Conservation (phyloP, 53 echinoderm and acorn worm genomes). For the Crossaster papposus region DNA sequence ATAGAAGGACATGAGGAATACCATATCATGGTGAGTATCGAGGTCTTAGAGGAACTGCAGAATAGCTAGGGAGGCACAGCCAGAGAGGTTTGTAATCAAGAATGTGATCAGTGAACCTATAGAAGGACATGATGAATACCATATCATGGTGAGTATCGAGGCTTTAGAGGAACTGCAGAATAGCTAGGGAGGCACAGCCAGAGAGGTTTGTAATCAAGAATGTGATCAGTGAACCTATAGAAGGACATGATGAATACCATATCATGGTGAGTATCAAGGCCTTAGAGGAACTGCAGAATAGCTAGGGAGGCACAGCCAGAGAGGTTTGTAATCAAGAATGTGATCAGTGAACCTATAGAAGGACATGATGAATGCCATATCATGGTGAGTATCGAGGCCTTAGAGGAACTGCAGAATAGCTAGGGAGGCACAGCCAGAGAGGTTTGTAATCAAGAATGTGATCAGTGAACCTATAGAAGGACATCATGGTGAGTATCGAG, state of each 20-base stretch:
- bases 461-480: slow-evolving; percentile 96
- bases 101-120: slow-evolving; percentile 98
- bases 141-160: slow-evolving; percentile 80
- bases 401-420: too few species aligned
- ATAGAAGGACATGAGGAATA: slow-evolving; percentile 98
- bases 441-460: slow-evolving; percentile 98
- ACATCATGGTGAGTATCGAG: slow-evolving; percentile 78
- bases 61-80: too few species aligned
- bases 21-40: slow-evolving; percentile 85
- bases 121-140: slow-evolving; percentile 96
- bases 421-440: too few species aligned
- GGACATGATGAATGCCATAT: slow-evolving; percentile 97
- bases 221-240: slow-evolving; percentile 97
- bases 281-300: not conserved
- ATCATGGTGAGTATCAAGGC: slow-evolving; percentile 75
- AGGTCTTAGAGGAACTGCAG: not conserved
- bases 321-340: too few species aligned
- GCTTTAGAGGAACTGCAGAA: not conserved
- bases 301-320: too few species aligned
- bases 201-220: too few species aligned
- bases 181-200: too few species aligned
- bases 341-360: slow-evolving; percentile 96
- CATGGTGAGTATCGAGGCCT: slow-evolving; percentile 65
- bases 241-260: slow-evolving; percentile 96
- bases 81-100: too few species aligned